Evolutionary conservation across 2,888 invertebrate genomes (phyloP).

Genomic region (Galeruca laticollis): DNA sequence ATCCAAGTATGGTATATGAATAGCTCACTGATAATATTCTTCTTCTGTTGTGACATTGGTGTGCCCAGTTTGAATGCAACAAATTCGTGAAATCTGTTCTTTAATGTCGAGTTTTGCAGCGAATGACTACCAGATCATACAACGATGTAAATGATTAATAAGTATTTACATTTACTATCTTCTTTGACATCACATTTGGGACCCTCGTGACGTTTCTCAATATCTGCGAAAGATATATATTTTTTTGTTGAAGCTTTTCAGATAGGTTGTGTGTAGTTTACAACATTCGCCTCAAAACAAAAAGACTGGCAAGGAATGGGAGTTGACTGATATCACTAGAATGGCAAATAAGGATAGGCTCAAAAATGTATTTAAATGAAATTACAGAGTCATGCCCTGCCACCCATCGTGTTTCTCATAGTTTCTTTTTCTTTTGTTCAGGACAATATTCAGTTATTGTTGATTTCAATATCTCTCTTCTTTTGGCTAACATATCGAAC

Average conservation of each 20-base stretch:
- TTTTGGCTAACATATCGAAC: too few relatives aligned
- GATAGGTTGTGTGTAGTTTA: not conserved
- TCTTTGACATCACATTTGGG: not conserved
- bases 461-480: too few relatives aligned
- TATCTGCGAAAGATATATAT: not conserved
- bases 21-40: too few relatives aligned
- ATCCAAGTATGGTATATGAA: not conserved
- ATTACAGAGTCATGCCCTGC: not conserved
- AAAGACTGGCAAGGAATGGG: too few relatives aligned
- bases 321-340: not conserved
- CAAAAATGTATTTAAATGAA: not conserved
- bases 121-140: not conserved
- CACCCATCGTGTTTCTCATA: not conserved
- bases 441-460: not conserved
- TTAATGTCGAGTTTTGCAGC: not conserved
- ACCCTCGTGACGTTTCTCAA: not conserved
- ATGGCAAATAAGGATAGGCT: not conserved
- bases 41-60: not conserved
- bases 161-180: too few relatives aligned
- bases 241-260: not conserved
- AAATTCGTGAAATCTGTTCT: too few relatives aligned
- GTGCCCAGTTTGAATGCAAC: too few relatives aligned
- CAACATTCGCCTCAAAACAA: not conserved
- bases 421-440: not conserved
- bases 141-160: not conserved